These are phyloP conservation scores for Rhizomys pruinosus DNA, from an alignment of 2,113 vertebrate species.

Conservation along the genomic window DNA sequence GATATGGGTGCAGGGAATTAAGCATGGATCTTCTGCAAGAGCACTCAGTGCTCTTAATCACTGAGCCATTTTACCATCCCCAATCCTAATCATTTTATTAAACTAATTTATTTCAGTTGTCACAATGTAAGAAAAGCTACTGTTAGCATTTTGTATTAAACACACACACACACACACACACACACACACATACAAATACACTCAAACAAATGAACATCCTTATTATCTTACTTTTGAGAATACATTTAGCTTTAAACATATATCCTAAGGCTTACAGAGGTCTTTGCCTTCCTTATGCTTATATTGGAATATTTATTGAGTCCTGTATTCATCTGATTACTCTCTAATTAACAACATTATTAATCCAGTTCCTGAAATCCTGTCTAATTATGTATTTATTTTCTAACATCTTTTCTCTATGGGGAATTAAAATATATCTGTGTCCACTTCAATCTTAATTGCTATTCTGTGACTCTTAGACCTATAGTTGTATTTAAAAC, in stretches of 20 bases:
- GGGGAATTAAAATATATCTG: neutral
- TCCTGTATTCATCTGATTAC: neutral
- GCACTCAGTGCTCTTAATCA: no score
- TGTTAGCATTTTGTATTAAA: neutral
- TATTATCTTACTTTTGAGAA: neutral
- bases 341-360: neutral
- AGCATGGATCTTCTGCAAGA: no score
- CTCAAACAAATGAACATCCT: neutral
- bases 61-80: no score
- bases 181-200: neutral
- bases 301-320: neutral
- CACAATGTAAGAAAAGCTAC: neutral
- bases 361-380: neutral
- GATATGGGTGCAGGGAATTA: no score
- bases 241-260: neutral
- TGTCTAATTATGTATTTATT: neutral
- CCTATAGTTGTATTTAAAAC: neutral
- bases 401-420: neutral
- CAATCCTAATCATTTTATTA: neutral
- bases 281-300: neutral
- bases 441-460: neutral
- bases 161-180: neutral
- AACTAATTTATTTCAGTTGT: neutral
- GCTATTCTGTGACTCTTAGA: neutral
- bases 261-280: neutral